Evolutionary conservation across 2,797 vertebrate species (phyloP), one percentile per base, ranked within the genome.

Genomic region (Halcyon chelicuti): DNA sequence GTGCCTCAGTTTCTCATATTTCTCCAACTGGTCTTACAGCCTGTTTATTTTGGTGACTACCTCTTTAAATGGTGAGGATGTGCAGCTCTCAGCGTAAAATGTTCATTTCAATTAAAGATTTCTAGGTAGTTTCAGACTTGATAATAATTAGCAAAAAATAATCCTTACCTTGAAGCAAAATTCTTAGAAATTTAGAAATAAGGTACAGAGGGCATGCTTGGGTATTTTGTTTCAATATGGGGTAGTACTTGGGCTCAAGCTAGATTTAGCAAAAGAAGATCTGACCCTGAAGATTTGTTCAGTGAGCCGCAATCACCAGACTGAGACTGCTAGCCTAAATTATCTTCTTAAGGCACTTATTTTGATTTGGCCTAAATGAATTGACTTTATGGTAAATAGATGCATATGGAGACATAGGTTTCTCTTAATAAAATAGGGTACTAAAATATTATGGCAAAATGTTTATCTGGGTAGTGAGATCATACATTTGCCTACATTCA

Each of bases 391-490:
- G 73, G 94, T 92, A 91, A 96, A 96, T 83, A 97, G 88, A 94
- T 84, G 51, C 23, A 55, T 79, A 94, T 23, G 76, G 91, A 97
- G 81, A 94, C 79, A 90, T 61, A 83, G 72, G 81, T 87, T 95
- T 87, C 84, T 82, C 93, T 77, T 95, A 94, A 93, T 94, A 96
- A 97, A 97, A 96, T 78, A 87, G 40, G 70, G 75, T 87, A 82
- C 73, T 97, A 94, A 97, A 97, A 96, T 66, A 93, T 90, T 94
- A 94, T 88, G 88, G 84, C 42, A 86, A 97, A 95, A 95, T 90
- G 86, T 96, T 97, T 96, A 86, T 94, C 95, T 94, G 58, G 28
- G 86, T 96, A 96, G 96, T 95, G 93, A 98, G 95, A 96, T 92
- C 92, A 96, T 88, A 73, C 10, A 7, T 90, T 95, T 94, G 73